Conservation (phyloP, 2,797 vertebrate species). For the Erethizon dorsatum region DNA sequence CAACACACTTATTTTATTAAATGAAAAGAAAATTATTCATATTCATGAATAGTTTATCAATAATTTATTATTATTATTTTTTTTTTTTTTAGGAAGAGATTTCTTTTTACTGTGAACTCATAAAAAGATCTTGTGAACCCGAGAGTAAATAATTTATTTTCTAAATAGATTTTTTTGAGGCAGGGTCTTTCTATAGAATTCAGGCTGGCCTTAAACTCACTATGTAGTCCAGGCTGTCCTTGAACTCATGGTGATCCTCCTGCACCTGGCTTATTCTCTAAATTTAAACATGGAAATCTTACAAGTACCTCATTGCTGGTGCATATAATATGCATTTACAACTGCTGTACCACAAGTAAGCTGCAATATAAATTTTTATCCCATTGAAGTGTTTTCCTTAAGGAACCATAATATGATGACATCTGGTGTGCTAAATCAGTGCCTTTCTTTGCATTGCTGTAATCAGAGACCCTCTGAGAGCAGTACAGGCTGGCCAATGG, state of each 20-base stretch:
- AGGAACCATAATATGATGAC: neutral
- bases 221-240: too few relatives aligned
- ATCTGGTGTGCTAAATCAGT: neutral
- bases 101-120: too few relatives aligned
- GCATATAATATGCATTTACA: neutral
- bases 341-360: neutral
- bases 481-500: neutral
- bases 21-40: neutral
- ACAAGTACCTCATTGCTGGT: neutral
- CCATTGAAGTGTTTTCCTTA: neutral
- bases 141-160: neutral
- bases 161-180: too few relatives aligned
- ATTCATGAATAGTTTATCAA: neutral
- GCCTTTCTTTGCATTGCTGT: neutral
- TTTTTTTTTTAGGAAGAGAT: too few relatives aligned
- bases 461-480: neutral
- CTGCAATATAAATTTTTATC: neutral
- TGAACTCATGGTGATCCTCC: too few relatives aligned
- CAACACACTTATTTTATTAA: neutral
- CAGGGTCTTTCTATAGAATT: too few relatives aligned
- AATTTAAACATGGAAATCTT: neutral
- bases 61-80: neutral
- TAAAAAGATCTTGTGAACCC: too few relatives aligned
- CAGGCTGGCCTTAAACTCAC: too few relatives aligned
- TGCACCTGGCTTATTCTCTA: too few relatives aligned